Percentiles rank a stretch among this genome's conserved stretches.
phyloP scores from a whole-genome alignment of 2,888 invertebrate species.

The Glaucopsyche alexis region DNA sequence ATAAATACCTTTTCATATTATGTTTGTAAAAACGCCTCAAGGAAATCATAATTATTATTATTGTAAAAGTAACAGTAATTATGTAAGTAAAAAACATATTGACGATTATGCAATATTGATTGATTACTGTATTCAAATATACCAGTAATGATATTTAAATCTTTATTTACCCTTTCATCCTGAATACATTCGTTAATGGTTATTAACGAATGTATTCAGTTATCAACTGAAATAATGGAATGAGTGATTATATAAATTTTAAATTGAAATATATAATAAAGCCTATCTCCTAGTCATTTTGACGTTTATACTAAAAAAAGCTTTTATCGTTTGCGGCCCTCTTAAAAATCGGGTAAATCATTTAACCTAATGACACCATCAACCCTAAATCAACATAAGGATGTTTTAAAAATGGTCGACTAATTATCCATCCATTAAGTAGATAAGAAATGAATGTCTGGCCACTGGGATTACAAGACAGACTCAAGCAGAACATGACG shows the following conservation, averaged over 20 bases:
- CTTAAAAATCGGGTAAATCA: background rate
- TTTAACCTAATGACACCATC: slow-evolving; percentile 3
- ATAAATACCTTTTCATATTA: too few species aligned
- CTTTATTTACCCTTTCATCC: background rate
- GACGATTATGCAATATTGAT: background rate
- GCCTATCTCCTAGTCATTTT: background rate
- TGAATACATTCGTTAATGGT: background rate
- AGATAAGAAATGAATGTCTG: slow-evolving; percentile 11
- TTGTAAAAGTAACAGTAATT: background rate
- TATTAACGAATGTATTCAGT: too few species aligned
- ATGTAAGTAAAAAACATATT: background rate
- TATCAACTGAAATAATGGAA: background rate
- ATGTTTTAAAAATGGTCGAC: slow-evolving; percentile 1
- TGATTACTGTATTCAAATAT: background rate
- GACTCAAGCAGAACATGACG: slow-evolving; percentile 56
- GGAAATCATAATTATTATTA: background rate
- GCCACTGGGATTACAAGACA: slow-evolving; percentile 7
- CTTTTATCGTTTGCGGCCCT: background rate
- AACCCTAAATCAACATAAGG: slow-evolving; percentile 14
- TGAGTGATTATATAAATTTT: too few species aligned
- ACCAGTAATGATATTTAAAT: too few species aligned
- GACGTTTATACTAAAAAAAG: background rate
- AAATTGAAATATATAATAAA: too few species aligned
- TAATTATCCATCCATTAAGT: slow-evolving; percentile 16
- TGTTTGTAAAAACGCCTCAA: background rate